Evolutionary conservation across 2,113 vertebrate species (phyloP).

Genomic region (Campylorhamphus procurvoides): DNA sequence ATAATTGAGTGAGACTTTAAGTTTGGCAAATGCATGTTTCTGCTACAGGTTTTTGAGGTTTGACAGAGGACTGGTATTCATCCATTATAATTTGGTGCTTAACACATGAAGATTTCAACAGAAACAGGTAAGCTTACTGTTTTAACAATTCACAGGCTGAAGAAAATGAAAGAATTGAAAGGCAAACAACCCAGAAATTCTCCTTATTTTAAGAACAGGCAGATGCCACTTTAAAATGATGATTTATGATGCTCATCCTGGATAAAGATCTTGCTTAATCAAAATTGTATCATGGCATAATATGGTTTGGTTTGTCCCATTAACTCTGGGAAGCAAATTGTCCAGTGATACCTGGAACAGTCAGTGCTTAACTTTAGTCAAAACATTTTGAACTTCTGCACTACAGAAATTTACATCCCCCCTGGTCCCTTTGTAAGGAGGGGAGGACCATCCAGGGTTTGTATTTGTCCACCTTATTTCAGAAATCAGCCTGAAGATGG

Average conservation of each 20-base stretch:
- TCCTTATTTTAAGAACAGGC: background rate
- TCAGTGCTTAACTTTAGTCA: background rate
- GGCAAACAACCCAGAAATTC: rapidly evolving
- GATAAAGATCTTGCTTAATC: background rate
- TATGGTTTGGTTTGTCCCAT: rapidly evolving
- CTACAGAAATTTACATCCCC: too few species aligned
- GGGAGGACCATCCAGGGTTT: rapidly evolving
- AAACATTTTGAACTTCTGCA: background rate
- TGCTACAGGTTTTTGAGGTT: background rate
- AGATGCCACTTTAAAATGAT: background rate
- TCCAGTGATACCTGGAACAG: rapidly evolving
- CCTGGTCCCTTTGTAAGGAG: background rate
- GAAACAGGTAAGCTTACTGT: background rate
- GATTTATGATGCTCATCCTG: background rate
- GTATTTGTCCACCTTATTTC: background rate
- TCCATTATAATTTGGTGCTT: background rate
- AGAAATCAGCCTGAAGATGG: background rate
- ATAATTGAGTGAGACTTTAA: background rate
- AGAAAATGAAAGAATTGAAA: background rate
- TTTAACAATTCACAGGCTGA: background rate
- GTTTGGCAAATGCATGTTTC: rapidly evolving
- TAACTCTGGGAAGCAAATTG: background rate
- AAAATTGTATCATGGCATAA: rapidly evolving
- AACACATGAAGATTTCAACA: background rate
- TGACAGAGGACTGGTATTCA: background rate